phyloP scores from a whole-genome alignment of 2,888 invertebrate species.

The Masnerella sp. region DNA sequence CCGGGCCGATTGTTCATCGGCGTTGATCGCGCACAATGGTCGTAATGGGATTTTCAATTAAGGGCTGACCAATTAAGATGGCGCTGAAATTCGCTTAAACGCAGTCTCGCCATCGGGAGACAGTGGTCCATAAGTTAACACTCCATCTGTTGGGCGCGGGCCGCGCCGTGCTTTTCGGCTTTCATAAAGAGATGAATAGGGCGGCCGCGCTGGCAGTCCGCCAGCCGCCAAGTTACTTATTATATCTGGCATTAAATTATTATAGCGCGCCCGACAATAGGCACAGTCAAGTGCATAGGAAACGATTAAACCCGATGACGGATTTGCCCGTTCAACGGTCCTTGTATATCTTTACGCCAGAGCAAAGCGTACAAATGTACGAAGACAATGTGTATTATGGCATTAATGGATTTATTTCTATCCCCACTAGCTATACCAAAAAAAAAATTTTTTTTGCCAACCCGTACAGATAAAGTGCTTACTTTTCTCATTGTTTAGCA shows the following conservation, averaged over 20 bases:
- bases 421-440: too few species aligned
- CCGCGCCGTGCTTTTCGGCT: constrained; percentile 72
- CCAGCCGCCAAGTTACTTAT: constrained; percentile 78
- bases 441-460: too few species aligned
- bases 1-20: constrained; percentile 39
- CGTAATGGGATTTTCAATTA: constrained; percentile 72
- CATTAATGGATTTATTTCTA: constrained; percentile 34
- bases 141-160: constrained; percentile 67
- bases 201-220: constrained; percentile 71
- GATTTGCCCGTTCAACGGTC: constrained; percentile 40
- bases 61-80: constrained; percentile 73
- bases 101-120: constrained; percentile 64
- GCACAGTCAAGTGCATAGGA: constrained; percentile 76
- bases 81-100: constrained; percentile 67
- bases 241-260: constrained; percentile 78
- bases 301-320: constrained; percentile 76
- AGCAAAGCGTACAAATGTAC: constrained; percentile 35
- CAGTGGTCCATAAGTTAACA: constrained; percentile 73
- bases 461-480: too few species aligned
- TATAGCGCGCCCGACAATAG: constrained; percentile 75
- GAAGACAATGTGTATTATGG: constrained; percentile 43
- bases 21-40: constrained; percentile 55
- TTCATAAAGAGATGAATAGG: constrained; percentile 76
- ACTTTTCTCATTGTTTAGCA: too few species aligned
- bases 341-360: constrained; percentile 52